phyloP scores from a whole-genome alignment of 2,113 vertebrate genomes.

The Chionomys nivalis region DNA sequence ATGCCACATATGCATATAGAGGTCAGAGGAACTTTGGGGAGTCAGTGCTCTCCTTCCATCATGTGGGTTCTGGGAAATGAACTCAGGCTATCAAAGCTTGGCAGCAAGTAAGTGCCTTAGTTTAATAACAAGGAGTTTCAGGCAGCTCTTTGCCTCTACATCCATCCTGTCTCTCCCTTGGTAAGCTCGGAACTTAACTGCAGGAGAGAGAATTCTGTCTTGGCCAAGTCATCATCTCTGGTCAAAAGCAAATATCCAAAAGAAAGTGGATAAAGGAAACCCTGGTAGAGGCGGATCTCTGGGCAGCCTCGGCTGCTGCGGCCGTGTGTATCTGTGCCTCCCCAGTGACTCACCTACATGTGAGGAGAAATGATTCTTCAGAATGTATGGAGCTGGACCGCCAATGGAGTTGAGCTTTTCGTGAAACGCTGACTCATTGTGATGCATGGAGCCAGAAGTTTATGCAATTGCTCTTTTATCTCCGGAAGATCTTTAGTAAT shows the following conservation, averaged over 20 bases:
- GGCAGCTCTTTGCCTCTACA: neutral
- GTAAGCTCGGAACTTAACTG: neutral
- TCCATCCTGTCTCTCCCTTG: neutral
- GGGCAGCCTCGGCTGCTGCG: neutral
- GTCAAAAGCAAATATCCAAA: neutral
- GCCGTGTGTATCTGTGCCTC: neutral
- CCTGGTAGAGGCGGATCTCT: neutral
- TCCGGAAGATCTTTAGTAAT: constrained; percentile 82
- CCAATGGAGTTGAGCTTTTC: constrained; percentile 62
- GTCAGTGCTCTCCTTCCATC: no score
- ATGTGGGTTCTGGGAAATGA: neutral
- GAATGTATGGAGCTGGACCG: constrained; percentile 74
- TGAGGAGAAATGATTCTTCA: constrained; percentile 63
- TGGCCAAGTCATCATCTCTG: neutral
- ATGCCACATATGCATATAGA: neutral
- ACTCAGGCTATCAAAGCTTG: neutral
- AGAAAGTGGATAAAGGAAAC: neutral
- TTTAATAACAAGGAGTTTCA: neutral
- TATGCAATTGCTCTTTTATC: constrained; percentile 84
- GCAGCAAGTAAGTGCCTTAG: neutral
- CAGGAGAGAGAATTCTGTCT: neutral
- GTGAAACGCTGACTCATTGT: constrained; percentile 85
- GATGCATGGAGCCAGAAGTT: constrained; percentile 73
- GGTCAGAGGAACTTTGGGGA: neutral
- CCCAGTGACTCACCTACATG: neutral